Percentiles rank a stretch among this genome's conserved stretches.
phyloP scores from a whole-genome alignment of 2,113 vertebrate species.

The Falcunculus frontatus region DNA sequence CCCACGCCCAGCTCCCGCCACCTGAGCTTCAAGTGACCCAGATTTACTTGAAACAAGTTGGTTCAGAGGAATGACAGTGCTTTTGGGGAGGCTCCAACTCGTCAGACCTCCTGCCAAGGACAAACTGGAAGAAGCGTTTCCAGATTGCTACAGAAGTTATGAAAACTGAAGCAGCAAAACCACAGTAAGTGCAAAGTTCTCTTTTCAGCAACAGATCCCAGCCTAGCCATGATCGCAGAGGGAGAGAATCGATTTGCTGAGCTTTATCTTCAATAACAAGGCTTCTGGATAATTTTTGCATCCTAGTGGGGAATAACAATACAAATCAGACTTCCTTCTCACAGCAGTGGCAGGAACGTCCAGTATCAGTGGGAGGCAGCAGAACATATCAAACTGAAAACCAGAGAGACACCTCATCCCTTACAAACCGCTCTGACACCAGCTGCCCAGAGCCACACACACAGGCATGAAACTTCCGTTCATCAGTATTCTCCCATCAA shows the following conservation, averaged over 20 bases:
- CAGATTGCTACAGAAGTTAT: neutral
- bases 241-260: rapidly evolving
- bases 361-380: neutral
- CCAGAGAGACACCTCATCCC: neutral
- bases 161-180: neutral
- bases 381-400: rapidly evolving
- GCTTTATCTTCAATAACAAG: neutral
- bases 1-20: neutral
- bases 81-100: neutral
- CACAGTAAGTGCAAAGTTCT: neutral
- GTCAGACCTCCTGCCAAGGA: neutral
- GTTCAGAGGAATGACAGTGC: rapidly evolving
- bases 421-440: neutral
- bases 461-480: rapidly evolving
- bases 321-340: neutral
- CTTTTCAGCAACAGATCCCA: neutral
- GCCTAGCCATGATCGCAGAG: rapidly evolving
- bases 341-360: rapidly evolving
- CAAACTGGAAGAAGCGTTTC: neutral
- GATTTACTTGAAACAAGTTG: rapidly evolving
- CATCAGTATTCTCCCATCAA: neutral
- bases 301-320: neutral
- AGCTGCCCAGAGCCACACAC: neutral
- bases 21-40: rapidly evolving
- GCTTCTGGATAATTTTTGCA: neutral